A percentile compares a stretch with the other conserved stretches of the same genome.
phyloP scores from a whole-genome alignment of 2,797 vertebrate genomes.

The Gymnocypris eckloni region DNA sequence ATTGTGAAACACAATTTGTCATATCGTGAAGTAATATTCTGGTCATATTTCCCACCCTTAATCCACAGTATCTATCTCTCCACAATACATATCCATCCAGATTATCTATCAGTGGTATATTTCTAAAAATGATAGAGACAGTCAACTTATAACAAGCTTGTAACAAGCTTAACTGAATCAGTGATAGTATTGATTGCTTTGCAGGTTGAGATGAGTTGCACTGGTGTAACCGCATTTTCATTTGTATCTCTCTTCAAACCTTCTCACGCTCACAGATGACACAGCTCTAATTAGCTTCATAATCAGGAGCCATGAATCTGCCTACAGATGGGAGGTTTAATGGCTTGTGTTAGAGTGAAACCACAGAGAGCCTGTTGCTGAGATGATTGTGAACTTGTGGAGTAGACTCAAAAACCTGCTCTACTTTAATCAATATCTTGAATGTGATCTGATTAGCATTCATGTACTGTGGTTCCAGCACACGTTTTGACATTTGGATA shows the following conservation, averaged over 20 bases:
- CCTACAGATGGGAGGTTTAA: slow-evolving; percentile 26
- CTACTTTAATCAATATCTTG: slow-evolving; percentile 1
- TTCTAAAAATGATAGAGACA: background rate
- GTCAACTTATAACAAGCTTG: background rate
- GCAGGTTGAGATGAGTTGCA: slow-evolving; percentile 2
- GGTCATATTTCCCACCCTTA: background rate
- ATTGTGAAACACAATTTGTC: too few relatives aligned
- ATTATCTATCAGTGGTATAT: background rate
- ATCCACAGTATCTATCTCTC: background rate
- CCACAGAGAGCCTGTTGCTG: background rate
- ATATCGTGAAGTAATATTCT: too few relatives aligned
- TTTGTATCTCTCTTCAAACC: background rate
- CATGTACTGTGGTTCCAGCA: background rate
- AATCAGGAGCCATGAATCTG: slow-evolving; percentile 30
- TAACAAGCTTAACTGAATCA: background rate
- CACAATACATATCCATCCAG: background rate
- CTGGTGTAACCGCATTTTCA: background rate
- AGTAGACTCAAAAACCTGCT: slow-evolving; percentile 9
- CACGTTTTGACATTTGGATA: background rate
- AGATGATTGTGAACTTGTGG: slow-evolving; percentile 21
- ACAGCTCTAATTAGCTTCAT: slow-evolving; percentile 16
- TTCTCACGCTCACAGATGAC: slow-evolving; percentile 24
- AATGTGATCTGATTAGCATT: background rate
- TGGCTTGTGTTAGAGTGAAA: slow-evolving; percentile 8
- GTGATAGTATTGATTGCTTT: background rate